phyloP scores from a whole-genome alignment of 2,113 vertebrate species.

The Lates calcarifer region DNA sequence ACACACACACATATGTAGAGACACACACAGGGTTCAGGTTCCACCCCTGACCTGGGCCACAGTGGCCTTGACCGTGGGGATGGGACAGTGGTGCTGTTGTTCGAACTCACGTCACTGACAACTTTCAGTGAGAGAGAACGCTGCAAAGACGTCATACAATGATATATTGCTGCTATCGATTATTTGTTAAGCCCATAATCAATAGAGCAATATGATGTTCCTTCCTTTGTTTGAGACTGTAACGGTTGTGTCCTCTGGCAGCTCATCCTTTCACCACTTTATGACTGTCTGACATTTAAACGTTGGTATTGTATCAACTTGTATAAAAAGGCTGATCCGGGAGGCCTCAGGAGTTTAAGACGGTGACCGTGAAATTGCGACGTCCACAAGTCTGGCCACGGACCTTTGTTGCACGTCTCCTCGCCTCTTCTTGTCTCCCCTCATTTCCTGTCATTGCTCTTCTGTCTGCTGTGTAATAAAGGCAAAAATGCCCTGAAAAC shows the following conservation, averaged over 20 bases:
- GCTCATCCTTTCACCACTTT: background rate
- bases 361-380: background rate
- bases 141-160: background rate
- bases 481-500: constrained; percentile 4
- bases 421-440: background rate
- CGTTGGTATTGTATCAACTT: background rate
- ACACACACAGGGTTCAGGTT: constrained; percentile 60
- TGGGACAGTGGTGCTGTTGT: constrained; percentile 72
- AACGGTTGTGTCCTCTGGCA: background rate
- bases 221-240: background rate
- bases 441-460: constrained; percentile 38
- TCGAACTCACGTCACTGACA: constrained; percentile 51
- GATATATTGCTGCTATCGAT: background rate
- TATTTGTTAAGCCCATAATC: constrained; percentile 28
- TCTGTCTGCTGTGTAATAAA: constrained; percentile 29
- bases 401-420: constrained; percentile 22
- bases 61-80: constrained; percentile 22
- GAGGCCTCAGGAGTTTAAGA: constrained; percentile 31
- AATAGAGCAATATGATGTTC: background rate
- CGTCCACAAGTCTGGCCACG: background rate
- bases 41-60: constrained; percentile 63
- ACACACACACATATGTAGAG: constrained; percentile 33
- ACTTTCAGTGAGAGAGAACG: constrained; percentile 7
- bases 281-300: constrained; percentile 42
- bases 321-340: constrained; percentile 9